phyloP scores from a whole-genome alignment of 1,140 invertebrate genomes.

The Fopius arisanus region DNA sequence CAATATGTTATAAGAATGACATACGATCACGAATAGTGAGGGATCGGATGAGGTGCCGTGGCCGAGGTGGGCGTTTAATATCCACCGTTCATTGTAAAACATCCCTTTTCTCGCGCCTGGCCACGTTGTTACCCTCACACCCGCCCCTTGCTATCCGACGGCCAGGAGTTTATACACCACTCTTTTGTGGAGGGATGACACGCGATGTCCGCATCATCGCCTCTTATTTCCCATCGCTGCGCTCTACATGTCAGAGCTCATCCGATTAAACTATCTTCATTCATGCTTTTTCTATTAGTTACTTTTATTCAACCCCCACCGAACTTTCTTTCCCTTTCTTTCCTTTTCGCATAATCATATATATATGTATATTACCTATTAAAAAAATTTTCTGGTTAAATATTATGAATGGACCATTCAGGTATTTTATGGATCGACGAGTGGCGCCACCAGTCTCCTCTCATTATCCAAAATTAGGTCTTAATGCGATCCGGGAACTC shows the following conservation, averaged over 20 bases:
- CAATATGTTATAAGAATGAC: constrained; percentile 13
- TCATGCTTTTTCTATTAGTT: not conserved
- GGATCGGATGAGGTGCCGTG: constrained; percentile 47
- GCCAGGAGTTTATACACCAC: constrained; percentile 28
- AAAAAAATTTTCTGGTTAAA: constrained; percentile 9
- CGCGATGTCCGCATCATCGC: constrained; percentile 62
- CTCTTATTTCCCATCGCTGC: constrained; percentile 25
- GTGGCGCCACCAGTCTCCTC: constrained; percentile 49
- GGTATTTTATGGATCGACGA: constrained; percentile 42
- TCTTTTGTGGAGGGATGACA: constrained; percentile 54
- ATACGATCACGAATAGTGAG: constrained; percentile 1
- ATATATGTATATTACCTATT: too few species aligned
- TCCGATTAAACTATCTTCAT: constrained; percentile 29
- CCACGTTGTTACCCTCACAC: constrained; percentile 25
- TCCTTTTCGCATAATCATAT: too few species aligned
- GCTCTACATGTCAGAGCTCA: constrained; percentile 8
- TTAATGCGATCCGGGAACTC: constrained; percentile 42
- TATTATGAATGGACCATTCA: constrained; percentile 42
- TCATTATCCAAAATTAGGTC: constrained; percentile 53
- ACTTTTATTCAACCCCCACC: not conserved
- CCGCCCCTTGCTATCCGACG: constrained; percentile 30
- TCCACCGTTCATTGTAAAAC: constrained; percentile 59
- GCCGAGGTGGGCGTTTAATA: constrained; percentile 54
- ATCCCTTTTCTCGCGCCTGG: constrained; percentile 54
- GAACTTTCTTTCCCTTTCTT: not conserved